Evolutionary conservation across 2,888 invertebrate species (phyloP).

Genomic region (Cosmorhoe ocellata): DNA sequence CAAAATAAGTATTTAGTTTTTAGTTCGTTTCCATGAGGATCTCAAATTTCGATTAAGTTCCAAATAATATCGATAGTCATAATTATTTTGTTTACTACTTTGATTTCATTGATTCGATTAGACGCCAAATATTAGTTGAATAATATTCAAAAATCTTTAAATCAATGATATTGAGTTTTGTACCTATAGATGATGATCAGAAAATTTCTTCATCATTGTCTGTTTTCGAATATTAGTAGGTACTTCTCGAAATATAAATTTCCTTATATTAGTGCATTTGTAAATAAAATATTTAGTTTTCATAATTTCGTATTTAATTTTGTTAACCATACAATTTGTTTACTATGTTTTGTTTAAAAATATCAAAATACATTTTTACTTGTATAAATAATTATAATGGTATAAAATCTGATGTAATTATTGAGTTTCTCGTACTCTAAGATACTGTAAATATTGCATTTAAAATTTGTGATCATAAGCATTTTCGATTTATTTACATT

Average conservation of each 20-base stretch:
- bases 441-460: conserved; percentile 76
- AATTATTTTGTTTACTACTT: conserved; percentile 40
- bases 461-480: conserved; percentile 71
- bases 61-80: conserved; percentile 77
- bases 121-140: conserved; percentile 79
- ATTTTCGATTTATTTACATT: conserved; percentile 46
- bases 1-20: conserved; percentile 45
- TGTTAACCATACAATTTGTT: conserved; percentile 53
- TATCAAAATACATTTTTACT: conserved; percentile 46
- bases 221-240: conserved; percentile 42
- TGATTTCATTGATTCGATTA: conserved; percentile 57
- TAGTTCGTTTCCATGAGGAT: conserved; percentile 57
- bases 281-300: conserved; percentile 47
- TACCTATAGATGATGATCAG: conserved; percentile 19
- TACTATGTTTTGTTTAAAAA: conserved; percentile 58
- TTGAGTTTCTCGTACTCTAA: conserved; percentile 40
- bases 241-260: too few relatives aligned
- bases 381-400: conserved; percentile 48
- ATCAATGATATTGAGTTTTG: conserved; percentile 14
- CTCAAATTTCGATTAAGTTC: conserved; percentile 76
- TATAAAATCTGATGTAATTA: conserved; percentile 43
- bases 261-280: conserved; percentile 42
- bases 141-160: conserved; percentile 47
- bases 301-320: conserved; percentile 44
- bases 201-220: conserved; percentile 33